Base-by-base conservation (phyloP, 1,140 invertebrate genomes). In the Drosophila parvula region DNA sequence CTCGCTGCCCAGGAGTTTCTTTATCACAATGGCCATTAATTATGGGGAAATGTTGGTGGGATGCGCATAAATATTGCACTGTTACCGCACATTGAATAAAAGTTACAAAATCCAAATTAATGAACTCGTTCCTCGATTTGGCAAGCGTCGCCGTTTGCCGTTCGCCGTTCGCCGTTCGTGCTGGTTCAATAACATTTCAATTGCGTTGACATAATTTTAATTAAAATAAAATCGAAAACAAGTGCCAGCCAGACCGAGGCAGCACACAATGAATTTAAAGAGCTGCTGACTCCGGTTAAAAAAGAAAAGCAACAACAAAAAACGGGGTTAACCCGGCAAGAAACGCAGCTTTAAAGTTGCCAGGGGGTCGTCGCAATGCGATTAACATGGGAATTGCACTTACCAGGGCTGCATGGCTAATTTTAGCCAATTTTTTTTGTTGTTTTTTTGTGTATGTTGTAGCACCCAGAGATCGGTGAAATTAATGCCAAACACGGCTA, bases 121-220 rank as follows among this genome's bases (percentile, higher is more conserved):
- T 86, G 83, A 86, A 86, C 71, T 82, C 70, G 67, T 64, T 82
- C 67, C 63, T 64, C 64, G 64, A 58, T 41, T 71, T 70, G 68
- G 68, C 68, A 69, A 70, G 51, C 56, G 27, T 22, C 41, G 7
- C 11, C 47, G 27, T 16, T 28, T 12, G 28, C 3, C 44, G 44
- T 27, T 7, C 48, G 28, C 12, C 18, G 22, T 14, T 10, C 28
- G 4, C n/a, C n/a, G 43, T 57, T 57, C 58, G 63, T 64, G 78
- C 73, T 86, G 83, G 83, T 86, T 86, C 83, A 86, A 86, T 86
- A 86, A 86, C 83, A 86, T 86, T 86, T 86, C 79, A 79, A 82
- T 88, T 86, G 83, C 83, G 82, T 79, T 86, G 83, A 86, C 83
- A 86, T 86, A 86, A 86, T 86, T 86, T 86, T 88, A 86, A 86